These are phyloP conservation scores for Cydia fagiglandana DNA, from an alignment of 1,140 invertebrate species.

Conservation along the genomic window DNA sequence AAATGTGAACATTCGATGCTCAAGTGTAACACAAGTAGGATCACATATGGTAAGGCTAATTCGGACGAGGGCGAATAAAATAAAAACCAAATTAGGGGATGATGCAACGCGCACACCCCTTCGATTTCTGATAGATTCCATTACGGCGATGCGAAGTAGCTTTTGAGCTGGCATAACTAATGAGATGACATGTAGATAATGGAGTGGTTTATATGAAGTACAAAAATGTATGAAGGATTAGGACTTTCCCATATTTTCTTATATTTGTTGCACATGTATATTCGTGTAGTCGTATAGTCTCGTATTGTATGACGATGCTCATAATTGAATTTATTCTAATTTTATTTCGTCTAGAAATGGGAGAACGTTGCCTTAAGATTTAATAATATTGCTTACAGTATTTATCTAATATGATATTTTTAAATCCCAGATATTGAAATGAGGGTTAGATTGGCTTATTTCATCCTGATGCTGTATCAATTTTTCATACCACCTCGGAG, in stretches of 20 bases:
- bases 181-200: background rate
- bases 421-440: no score
- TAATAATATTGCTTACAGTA: no score
- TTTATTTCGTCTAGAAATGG: no score
- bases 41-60: conserved; percentile 78
- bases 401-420: no score
- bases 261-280: no score
- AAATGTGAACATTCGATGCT: conserved; percentile 53
- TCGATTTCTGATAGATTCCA: conserved; percentile 76
- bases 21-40: conserved; percentile 75
- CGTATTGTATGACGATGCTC: no score
- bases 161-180: conserved; percentile 22
- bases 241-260: background rate
- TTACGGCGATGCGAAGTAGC: conserved; percentile 51
- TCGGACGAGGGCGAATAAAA: conserved; percentile 71
- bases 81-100: conserved; percentile 76
- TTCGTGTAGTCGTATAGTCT: no score
- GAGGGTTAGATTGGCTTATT: no score
- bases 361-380: no score
- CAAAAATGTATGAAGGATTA: background rate
- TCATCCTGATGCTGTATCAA: no score
- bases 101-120: conserved; percentile 72
- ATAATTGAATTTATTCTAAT: no score
- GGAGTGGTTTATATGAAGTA: background rate
- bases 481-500: no score